Base-by-base conservation (phyloP, 2,797 vertebrate genomes). In the Pipistrellus pipistrellus region DNA sequence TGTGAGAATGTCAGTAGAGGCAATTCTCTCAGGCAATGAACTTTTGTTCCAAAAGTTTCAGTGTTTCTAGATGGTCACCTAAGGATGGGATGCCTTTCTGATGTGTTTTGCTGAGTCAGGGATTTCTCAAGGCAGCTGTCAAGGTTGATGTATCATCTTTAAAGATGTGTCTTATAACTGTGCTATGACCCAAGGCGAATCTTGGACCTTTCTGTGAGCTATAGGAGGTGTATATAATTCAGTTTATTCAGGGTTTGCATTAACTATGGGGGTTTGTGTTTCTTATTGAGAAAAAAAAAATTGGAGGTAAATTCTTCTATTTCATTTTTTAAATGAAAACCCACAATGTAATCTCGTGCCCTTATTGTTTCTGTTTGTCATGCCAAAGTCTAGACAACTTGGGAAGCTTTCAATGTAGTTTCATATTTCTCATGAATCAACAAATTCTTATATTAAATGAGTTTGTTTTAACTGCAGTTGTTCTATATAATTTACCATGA, bases 61-160 rank as follows among this genome's bases (percentile, higher is more conserved):
- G 14, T 82, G 0, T 64, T 27, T 62, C 71, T 95, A 25, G 17
- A 41, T 76, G n/a, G 92, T 96, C 44, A 15, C 1, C 0, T 71
- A 46, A 46, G 38, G 25, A 59, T n/a, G 14, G 3, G 0, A 41
- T 80, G 11, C 21, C 53, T 76, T 93, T 94, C 75, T 77, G 80
- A 44, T 92, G 55, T 64, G 4, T 51, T 93, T 2, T 92, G 93
- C 93, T 76, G 80, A 95, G 71, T 88, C 62, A 32, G 18, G 14
- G 30, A 62, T 69, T 82, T 53, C 14, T 59, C 62, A 17, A 53
- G 64, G 64, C 66, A 62, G 27, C 71, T 57, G 44, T 66, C 87
- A 77, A 30, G 20, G 5, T 66, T 80, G 87, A 76, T 85, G 30
- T 8, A 55, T 95, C 38, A 80, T 66, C 48, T 93, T 93, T 93